Conservation (phyloP, 2,113 vertebrate species). For the Calonectris borealis region DNA sequence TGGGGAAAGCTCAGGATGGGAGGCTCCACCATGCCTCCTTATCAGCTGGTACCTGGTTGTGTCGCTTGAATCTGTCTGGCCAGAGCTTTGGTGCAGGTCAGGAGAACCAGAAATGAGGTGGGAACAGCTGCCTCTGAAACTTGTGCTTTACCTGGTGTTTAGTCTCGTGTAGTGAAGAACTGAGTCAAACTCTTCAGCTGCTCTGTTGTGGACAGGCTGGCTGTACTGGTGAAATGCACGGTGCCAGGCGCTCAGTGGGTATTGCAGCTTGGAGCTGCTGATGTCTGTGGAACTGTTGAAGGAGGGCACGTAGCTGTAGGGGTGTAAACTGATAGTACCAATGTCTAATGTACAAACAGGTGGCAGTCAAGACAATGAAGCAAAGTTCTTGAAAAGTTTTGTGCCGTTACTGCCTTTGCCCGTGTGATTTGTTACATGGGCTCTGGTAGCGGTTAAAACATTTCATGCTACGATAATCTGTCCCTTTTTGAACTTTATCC, state of each 20-base stretch:
- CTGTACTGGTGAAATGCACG: background rate
- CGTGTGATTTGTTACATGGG: background rate
- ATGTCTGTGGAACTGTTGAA: background rate
- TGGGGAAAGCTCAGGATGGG: background rate
- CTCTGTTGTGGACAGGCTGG: background rate
- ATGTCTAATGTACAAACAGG: background rate
- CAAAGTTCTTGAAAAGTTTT: background rate
- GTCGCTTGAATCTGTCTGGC: background rate
- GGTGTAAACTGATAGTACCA: background rate
- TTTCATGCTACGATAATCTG: background rate
- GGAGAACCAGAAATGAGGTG: background rate
- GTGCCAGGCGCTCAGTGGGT: accelerated
- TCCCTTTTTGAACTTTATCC: background rate
- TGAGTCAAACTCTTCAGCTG: background rate
- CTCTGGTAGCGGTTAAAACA: background rate
- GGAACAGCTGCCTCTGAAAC: background rate
- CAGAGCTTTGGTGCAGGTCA: background rate
- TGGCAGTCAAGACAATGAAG: background rate
- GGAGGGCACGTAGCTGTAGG: no score
- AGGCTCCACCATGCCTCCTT: background rate
- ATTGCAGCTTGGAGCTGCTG: background rate
- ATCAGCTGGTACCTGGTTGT: background rate
- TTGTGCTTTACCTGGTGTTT: background rate
- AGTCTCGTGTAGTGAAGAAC: background rate
- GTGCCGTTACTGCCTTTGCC: background rate